Conservation (phyloP, 2,113 vertebrate genomes). For the Sprattus sprattus region DNA sequence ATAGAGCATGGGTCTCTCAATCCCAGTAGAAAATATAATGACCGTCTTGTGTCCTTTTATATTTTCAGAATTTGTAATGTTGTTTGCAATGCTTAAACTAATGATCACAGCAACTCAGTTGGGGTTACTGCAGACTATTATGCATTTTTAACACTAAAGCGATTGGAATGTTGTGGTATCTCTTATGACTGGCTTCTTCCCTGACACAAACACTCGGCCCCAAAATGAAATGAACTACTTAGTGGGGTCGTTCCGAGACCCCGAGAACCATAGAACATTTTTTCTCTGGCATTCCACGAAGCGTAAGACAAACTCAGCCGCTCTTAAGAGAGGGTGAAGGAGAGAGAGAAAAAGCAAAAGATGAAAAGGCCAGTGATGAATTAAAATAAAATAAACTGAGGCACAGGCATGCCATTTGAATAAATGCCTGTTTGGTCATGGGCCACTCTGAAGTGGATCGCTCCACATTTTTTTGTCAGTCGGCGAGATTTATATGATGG, state of each 20-base stretch:
- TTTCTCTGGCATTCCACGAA: not conserved
- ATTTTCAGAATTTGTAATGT: not conserved
- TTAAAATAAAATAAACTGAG: constrained; percentile 12
- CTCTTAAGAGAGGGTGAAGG: not conserved
- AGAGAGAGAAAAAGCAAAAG: constrained; percentile 13
- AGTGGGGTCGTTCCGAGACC: not conserved
- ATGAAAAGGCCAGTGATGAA: constrained; percentile 41
- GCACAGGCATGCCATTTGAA: constrained; percentile 36
- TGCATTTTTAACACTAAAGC: constrained; percentile 23
- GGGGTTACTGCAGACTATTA: not conserved
- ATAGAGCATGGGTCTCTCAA: not conserved
- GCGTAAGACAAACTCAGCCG: not conserved
- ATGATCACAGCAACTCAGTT: not conserved
- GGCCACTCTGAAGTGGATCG: constrained; percentile 11
- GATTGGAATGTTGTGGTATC: not conserved
- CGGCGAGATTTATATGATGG: constrained; percentile 43
- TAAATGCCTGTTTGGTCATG: constrained; percentile 45
- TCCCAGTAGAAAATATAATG: not conserved
- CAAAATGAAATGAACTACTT: not conserved
- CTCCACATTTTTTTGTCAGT: constrained; percentile 30
- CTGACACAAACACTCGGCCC: constrained; percentile 16
- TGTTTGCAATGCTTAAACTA: not conserved
- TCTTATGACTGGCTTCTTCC: constrained; percentile 10
- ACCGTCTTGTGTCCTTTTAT: not conserved
- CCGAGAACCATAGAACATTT: not conserved